Evolutionary conservation across 2,888 invertebrate genomes (phyloP), one percentile per base, ranked within the genome.

Genomic region (Anoncus sp.): DNA sequence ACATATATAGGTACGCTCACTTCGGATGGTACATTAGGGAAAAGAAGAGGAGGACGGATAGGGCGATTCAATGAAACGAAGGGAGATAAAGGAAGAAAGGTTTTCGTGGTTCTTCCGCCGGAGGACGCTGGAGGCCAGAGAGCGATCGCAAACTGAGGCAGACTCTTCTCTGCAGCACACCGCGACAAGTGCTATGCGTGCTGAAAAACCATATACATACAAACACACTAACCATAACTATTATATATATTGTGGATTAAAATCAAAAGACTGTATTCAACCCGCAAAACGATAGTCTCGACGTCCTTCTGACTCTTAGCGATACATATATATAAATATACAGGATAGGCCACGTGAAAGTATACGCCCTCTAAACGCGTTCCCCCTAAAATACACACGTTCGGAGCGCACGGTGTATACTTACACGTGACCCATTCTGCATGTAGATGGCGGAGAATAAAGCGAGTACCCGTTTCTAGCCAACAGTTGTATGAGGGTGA

Each of bases 121-220:
- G 75, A 69, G 75, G 65, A 31, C 74, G 65, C 77, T 63, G 43
- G 16, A 74, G 77, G 77, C 71, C 60, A 40, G 51, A 53, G 53
- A 35, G 38, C n/a, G n/a, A n/a, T n/a, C n/a, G n/a, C n/a, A n/a
- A 12, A 27, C 67, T 53, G 43, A 47, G n/a, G n/a, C n/a, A n/a
- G n/a, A n/a, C n/a, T n/a, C n/a, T n/a, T n/a, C n/a, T n/a, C n/a
- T n/a, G n/a, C n/a, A 62, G 62, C 35, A 65, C 24, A 72, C 66
- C 77, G 82, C 72, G 78, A 81, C 78, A 81, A 73, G 65, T 77
- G 75, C 72, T 53, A 75, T 53, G 65, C 70, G 66, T 72, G 47
- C 67, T 53, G 43, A 47, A 62, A 53, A 38, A 73, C 24, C 51
- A 22, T 51, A 16, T 18, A 22, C 22, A 51, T 22, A 47, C 14